These are phyloP conservation scores for Acanthis flammea DNA, from an alignment of 2,797 vertebrate species.

Conservation along the genomic window DNA sequence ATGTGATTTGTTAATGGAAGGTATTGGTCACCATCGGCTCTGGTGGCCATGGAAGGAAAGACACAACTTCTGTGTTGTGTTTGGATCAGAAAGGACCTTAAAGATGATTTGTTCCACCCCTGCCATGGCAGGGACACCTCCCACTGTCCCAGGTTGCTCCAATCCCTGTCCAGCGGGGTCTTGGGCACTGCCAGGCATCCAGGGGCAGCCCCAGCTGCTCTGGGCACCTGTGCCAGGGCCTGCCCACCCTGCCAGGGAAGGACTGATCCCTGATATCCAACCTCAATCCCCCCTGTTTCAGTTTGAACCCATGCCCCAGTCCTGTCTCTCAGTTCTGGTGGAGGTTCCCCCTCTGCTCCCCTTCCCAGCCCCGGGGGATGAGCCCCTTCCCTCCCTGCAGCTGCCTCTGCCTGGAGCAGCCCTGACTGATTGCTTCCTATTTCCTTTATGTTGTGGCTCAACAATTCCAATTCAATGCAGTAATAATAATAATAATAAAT, in stretches of 20 bases:
- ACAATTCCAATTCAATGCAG: background rate
- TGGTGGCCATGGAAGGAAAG: background rate
- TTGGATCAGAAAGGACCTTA: background rate
- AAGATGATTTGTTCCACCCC: background rate
- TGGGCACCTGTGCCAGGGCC: background rate
- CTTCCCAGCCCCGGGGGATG: background rate
- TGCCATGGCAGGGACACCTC: background rate
- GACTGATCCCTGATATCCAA: background rate
- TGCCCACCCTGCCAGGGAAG: background rate
- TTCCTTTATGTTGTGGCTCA: background rate
- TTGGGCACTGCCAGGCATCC: background rate
- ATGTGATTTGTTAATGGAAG: background rate
- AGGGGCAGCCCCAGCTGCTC: background rate
- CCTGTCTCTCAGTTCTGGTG: background rate
- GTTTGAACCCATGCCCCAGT: accelerated
- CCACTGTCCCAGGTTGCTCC: background rate
- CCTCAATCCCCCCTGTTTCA: background rate
- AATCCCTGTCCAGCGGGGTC: background rate
- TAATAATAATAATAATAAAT: background rate
- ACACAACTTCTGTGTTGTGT: background rate
- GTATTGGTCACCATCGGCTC: background rate
- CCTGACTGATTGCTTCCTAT: background rate
- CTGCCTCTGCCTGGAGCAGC: background rate
- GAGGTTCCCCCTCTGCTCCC: background rate
- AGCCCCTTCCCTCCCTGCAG: background rate